Conservation (phyloP, 2,797 vertebrate genomes). For the Danio choprae region DNA sequence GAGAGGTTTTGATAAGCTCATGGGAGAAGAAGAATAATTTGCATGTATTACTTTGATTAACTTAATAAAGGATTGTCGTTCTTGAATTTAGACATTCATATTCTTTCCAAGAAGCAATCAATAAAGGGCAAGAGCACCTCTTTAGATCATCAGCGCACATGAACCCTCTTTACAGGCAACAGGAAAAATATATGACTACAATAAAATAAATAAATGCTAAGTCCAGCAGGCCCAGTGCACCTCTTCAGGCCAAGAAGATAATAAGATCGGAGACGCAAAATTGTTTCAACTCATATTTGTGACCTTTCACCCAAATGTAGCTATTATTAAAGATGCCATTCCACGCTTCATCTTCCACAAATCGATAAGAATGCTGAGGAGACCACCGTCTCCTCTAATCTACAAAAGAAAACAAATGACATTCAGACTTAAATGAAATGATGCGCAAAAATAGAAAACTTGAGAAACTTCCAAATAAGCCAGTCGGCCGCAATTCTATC, state of each 20-base stretch:
- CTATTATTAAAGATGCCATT: constrained; percentile 67
- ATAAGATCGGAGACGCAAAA: constrained; percentile 39
- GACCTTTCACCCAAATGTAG: constrained; percentile 76
- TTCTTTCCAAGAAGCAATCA: constrained; percentile 88
- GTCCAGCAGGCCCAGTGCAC: constrained; percentile 3
- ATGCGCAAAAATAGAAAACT: constrained; percentile 66
- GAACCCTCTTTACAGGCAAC: constrained; percentile 15
- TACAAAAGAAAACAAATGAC: constrained; percentile 51
- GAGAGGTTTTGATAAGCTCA: constrained; percentile 99
- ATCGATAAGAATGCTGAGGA: constrained; percentile 72
- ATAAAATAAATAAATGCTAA: constrained; percentile 20
- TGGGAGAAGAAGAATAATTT: constrained; percentile 97
- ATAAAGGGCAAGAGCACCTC: constrained; percentile 79
- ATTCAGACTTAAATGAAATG: constrained; percentile 50
- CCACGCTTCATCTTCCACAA: constrained; percentile 66
- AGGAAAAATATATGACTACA: not conserved
- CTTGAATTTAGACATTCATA: constrained; percentile 93
- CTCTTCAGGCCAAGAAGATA: constrained; percentile 10
- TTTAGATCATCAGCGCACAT: constrained; percentile 61
- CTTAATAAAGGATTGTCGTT: constrained; percentile 99
- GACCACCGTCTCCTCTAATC: constrained; percentile 64
- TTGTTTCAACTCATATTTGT: constrained; percentile 69
- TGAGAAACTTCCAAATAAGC: constrained; percentile 41
- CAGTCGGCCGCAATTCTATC: constrained; percentile 9
- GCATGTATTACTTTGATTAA: constrained; percentile 99